phyloP scores from a whole-genome alignment of 2,113 vertebrate genomes.

The Dunckerocampus dactyliophorus region DNA sequence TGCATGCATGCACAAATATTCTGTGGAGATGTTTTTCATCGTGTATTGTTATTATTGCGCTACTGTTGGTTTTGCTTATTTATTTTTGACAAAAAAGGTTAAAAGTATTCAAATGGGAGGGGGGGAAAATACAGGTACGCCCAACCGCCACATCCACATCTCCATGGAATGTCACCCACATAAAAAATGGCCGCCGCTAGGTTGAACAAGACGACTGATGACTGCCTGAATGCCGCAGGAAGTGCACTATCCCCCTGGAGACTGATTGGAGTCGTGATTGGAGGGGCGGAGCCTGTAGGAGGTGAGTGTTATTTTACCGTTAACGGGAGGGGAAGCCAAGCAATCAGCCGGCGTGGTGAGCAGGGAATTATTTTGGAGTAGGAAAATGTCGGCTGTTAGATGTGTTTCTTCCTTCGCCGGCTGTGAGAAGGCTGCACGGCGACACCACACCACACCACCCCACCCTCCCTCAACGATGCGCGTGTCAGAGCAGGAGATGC shows the following conservation, averaged over 20 bases:
- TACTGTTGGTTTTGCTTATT: too few relatives aligned
- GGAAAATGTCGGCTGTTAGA: neutral
- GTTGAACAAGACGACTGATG: slow-evolving; percentile 33
- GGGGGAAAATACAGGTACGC: too few relatives aligned
- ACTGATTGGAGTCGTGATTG: slow-evolving; percentile 55
- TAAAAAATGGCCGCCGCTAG: too few relatives aligned
- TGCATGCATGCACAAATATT: too few relatives aligned
- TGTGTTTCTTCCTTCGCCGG: neutral
- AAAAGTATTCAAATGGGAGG: too few relatives aligned
- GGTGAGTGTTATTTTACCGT: neutral
- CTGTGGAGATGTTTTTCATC: too few relatives aligned
- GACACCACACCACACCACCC: neutral
- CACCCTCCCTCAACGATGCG: slow-evolving; percentile 34
- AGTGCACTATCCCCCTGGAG: slow-evolving; percentile 13
- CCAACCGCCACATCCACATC: too few relatives aligned
- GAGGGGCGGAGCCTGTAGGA: slow-evolving; percentile 20
- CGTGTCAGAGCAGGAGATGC: slow-evolving; percentile 60
- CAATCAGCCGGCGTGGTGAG: neutral
- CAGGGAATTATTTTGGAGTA: neutral
- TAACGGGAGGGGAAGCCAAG: too few relatives aligned
- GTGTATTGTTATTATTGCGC: too few relatives aligned
- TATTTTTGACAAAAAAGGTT: too few relatives aligned
- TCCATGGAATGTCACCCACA: too few relatives aligned
- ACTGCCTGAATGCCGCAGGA: slow-evolving; percentile 41
- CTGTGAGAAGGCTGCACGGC: neutral